Percentiles rank a stretch among this genome's conserved stretches.
Conservation (phyloP, 2,888 invertebrate genomes). For the Sinentomon sp. region DNA sequence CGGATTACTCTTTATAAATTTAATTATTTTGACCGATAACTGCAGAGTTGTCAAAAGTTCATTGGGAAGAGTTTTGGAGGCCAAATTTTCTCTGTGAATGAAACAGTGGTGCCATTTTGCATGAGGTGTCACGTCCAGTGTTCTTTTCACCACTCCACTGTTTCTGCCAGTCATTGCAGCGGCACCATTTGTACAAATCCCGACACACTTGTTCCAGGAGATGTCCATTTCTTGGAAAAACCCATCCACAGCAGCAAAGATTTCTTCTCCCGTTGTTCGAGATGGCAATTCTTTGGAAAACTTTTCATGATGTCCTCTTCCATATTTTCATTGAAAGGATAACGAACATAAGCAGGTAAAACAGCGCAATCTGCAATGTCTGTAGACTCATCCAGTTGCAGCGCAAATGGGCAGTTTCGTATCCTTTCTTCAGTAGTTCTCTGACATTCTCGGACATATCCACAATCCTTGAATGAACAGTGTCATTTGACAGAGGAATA, state of each 20-base stretch:
- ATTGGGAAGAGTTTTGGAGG: too few species aligned
- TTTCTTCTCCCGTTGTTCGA: slow-evolving; percentile 13
- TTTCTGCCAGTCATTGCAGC: slow-evolving; percentile 13
- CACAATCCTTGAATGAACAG: slow-evolving; percentile 5
- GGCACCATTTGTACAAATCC: slow-evolving; percentile 15
- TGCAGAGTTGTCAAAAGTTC: too few species aligned
- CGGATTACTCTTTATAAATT: too few species aligned
- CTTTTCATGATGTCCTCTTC: slow-evolving; percentile 15
- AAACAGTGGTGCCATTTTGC: too few species aligned
- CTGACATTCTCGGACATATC: slow-evolving; percentile 5
- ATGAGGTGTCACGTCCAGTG: too few species aligned
- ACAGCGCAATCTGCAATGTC: slow-evolving; percentile 5
- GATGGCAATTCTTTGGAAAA: slow-evolving; percentile 14
- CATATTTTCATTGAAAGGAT: slow-evolving; percentile 2
- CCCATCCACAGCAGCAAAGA: slow-evolving; percentile 15
- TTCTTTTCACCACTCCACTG: slow-evolving; percentile 9
- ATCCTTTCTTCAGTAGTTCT: slow-evolving; percentile 2
- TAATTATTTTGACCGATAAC: too few species aligned
- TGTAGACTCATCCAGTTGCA: slow-evolving; percentile 10
- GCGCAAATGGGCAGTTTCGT: too few species aligned
- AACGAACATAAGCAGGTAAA: slow-evolving; percentile 7
- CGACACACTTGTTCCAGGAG: slow-evolving; percentile 14
- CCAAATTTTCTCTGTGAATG: too few species aligned
- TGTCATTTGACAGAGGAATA: slow-evolving; percentile 1
- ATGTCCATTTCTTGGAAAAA: slow-evolving; percentile 13